Base-by-base conservation (phyloP, 2,113 vertebrate genomes). In the Ploceus nigricollis region DNA sequence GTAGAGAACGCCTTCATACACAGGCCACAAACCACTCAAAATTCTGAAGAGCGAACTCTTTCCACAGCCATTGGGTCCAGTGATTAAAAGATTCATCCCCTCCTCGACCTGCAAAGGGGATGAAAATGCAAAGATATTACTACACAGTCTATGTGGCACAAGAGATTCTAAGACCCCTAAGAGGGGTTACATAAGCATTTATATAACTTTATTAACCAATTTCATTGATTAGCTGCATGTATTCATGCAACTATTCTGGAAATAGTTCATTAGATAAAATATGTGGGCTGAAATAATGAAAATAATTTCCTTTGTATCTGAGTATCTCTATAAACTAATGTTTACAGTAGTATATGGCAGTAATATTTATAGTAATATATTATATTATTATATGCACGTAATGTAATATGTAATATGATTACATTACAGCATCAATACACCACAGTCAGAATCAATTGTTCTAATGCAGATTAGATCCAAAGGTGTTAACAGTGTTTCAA, bases 1-100 rank as follows among this genome's bases (percentile, higher is more conserved):
- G 94, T 98, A 98, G 24, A 99, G 98, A 51, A 98, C 97, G 70
- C 99, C 99, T 57, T 98, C 98, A 68, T 99, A 99, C 30, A 99
- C 99, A 15, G 99, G 99, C 99, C 99, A 99, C 48, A 99, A 93
- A 23, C 99, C 99, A 48, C 99, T 99, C 86, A 99, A 98, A 98
- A 99, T 99, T 95, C 99, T 98, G 97, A 99, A 99, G 71, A 99
- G 98, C 1, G 99, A 99, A 95, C 99, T 99, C 96, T 99, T 99
- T 51, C 99, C 99, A 92, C 99, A 99, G 87, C 99, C 99, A 82
- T 99, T 99, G 23, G 99, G 99, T 45, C 99, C 99, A 15, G 99
- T 99, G 97, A 99, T 99, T 93, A 99, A 94, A 76, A 99, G 98
- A 96, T 99, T 99, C 99, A 99, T 99, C 47, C 98, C 98, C 92